Evolutionary conservation across 2,113 vertebrate species (phyloP).

Genomic region (Genyomyrus donnyi): DNA sequence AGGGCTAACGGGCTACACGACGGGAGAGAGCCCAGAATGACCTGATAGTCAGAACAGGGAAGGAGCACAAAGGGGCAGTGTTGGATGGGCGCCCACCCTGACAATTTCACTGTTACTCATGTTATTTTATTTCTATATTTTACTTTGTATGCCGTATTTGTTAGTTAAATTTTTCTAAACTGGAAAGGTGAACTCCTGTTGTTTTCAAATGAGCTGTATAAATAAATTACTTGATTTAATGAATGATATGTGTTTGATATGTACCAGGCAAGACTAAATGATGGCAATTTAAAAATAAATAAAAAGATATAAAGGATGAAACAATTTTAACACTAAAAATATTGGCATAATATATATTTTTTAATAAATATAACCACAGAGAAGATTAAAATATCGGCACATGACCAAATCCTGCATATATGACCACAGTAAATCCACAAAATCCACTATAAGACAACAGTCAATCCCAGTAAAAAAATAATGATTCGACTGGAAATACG

Average conservation of each 20-base stretch:
- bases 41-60: no score
- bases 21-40: no score
- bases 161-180: no score
- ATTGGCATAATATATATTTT: neutral
- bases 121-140: no score
- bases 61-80: no score
- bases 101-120: no score
- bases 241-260: neutral
- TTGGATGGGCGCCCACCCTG: no score
- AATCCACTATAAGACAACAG: neutral
- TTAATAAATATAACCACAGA: neutral
- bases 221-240: neutral
- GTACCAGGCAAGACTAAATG: neutral
- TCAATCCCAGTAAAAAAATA: neutral
- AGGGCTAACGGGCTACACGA: no score
- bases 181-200: no score
- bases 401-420: neutral
- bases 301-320: neutral
- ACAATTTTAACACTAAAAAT: neutral
- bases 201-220: no score
- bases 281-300: neutral
- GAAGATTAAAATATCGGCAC: neutral
- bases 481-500: neutral
- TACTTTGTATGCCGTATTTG: no score
- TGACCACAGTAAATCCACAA: neutral